phyloP scores from a whole-genome alignment of 53 echinoderm and acorn worm species.

The Pentamera pediparva region DNA sequence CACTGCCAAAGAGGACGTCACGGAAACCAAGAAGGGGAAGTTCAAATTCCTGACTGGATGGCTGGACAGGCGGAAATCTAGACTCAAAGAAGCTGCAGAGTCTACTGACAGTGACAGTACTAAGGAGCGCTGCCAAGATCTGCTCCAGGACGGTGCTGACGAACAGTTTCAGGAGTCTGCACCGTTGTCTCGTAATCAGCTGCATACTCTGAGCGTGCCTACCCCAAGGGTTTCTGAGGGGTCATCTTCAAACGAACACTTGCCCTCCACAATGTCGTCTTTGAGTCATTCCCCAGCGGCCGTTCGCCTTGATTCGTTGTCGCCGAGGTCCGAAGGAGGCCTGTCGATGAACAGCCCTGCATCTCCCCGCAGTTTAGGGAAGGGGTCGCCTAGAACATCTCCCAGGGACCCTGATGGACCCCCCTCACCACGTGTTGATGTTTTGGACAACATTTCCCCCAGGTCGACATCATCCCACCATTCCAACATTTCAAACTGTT shows the following conservation, averaged over 20 bases:
- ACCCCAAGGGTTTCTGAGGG: not conserved
- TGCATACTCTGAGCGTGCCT: not conserved
- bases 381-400: no score
- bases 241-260: not conserved
- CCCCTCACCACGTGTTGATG: not conserved
- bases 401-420: not conserved
- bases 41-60: conserved; percentile 77
- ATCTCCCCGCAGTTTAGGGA: not conserved
- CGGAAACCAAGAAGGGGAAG: conserved; percentile 53
- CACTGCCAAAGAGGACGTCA: not conserved
- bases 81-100: conserved; percentile 22
- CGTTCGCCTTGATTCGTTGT: conserved; percentile 17
- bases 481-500: not conserved
- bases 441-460: not conserved
- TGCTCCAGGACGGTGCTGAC: conserved; percentile 26
- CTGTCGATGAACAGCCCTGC: not conserved
- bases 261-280: not conserved
- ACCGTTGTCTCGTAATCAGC: not conserved
- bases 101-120: not conserved
- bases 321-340: conserved; percentile 19
- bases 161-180: not conserved
- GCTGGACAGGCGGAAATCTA: conserved; percentile 64
- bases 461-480: conserved; percentile 6
- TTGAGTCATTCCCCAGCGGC: not conserved
- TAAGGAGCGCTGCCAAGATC: conserved; percentile 6